Evolutionary conservation across 2,888 invertebrate species (phyloP).

Genomic region (Quadriops clusia): DNA sequence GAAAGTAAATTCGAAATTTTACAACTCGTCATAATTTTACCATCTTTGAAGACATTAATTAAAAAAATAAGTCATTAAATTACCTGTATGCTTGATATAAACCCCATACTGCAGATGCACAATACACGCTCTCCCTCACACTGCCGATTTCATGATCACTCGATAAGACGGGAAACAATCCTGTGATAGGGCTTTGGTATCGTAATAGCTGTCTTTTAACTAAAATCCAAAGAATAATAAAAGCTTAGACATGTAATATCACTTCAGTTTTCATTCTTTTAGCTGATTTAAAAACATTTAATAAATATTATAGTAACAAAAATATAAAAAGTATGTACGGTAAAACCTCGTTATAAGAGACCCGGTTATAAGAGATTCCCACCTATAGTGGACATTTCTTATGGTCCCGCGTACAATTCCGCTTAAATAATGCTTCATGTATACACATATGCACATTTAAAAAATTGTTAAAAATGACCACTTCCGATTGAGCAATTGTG

Average conservation of each 20-base stretch:
- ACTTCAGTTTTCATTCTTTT: not conserved
- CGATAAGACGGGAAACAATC: conserved; percentile 80
- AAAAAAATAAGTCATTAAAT: conserved; percentile 10
- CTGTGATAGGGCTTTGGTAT: conserved; percentile 88
- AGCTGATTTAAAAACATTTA: conserved; percentile 1
- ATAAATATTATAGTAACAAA: conserved; percentile 1
- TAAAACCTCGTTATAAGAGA: conserved; percentile 2
- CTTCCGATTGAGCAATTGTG: no score
- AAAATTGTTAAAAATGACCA: no score
- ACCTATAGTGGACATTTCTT: no score
- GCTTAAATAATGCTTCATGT: no score
- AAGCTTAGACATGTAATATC: no score
- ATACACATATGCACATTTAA: no score
- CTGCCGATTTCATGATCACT: conserved; percentile 71
- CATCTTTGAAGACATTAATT: no score
- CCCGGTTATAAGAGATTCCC: no score
- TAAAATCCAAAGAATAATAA: conserved; percentile 35
- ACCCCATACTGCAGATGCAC: conserved; percentile 93
- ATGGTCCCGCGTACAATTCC: no score
- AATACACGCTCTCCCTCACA: conserved; percentile 92
- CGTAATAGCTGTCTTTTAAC: conserved; percentile 83
- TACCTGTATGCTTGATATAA: conserved; percentile 92
- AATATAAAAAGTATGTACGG: conserved; percentile 1
- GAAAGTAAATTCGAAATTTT: no score
- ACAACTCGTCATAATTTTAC: no score